Base-by-base conservation (phyloP, 2,113 vertebrate genomes). In the Erythrolamprus reginae region DNA sequence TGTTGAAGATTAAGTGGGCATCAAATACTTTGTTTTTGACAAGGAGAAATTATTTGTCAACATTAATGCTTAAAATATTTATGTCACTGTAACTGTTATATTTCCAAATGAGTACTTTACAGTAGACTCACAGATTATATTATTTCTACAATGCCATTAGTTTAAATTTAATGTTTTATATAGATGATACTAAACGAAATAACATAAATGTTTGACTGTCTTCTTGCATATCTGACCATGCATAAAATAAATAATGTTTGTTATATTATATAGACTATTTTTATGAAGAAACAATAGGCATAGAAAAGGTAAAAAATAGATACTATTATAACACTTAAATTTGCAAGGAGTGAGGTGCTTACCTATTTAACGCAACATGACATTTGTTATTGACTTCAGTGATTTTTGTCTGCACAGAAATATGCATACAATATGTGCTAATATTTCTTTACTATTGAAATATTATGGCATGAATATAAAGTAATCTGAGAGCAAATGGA, bases 41-140 rank as follows among this genome's bases (percentile, higher is more conserved):
- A 92, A 93, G 92, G 92, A 92, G 84, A 50, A 89, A 51, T 84
- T 87, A 90, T 95, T 88, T 95, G 88, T 93, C 91, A 95, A 95
- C 95, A 90, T 94, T 61, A 88, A 95, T 96, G 96, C 92, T 84
- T 94, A 94, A 92, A 94, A 89, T 77, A 91, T 94, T 96, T 89
- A 87, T 96, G 96, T 96, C 96, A 97, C 96, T 96, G 97, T 97
- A 97, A 97, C 97, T 97, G 96, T 97, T 96, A 95, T 97, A 97
- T 97, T 97, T 97, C 97, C 97, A 97, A 95, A 96, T 97, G 95
- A 97, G 95, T 96, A 96, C 95, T 96, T 95, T 92, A 89, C 96
- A 95, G 95, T 95, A 94, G 96, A 95, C 95, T 94, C 95, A 95
- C 97, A 96, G 97, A 97, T 95, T 96, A 95, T 96, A 95, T 97